Base-by-base conservation (phyloP, 1,140 invertebrate genomes). In the Papilio xuthus region DNA sequence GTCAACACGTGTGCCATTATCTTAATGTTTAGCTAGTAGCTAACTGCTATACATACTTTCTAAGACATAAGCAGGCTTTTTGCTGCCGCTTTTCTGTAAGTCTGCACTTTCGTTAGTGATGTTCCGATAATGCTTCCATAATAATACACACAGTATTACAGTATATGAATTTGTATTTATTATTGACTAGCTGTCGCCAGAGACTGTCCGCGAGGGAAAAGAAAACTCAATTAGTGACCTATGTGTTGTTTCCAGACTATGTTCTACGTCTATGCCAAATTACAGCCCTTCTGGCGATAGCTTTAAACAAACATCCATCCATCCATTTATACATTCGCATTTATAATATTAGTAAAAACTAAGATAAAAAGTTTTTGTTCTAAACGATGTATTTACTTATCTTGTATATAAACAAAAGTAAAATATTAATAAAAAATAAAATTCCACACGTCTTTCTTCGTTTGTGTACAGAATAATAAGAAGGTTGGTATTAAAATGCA, bases 401-500 rank as follows among this genome's bases (percentile, higher is more conserved):
- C 12, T 28, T 23, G 41, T 23, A 12, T 9, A 15, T 28, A 72
- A 44, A 72, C n/a, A 72, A 41, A 71, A 53, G 44, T 74, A 28
- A 50, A 74, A 74, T 32, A 56, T 74, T 28, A 53, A 47, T 42
- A 37, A 72, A 37, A 72, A 44, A 72, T 23, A 23, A 44, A 72
- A 72, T 72, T 72, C 70, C 15, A 72, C 41, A 15, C 42, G 47
- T 26, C 53, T 76, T 41, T 18, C 47, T 74, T 56, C 15, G 28
- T 42, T 41, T 76, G 73, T 56, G 28, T n/a, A n/a, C 23, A 20
- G 73, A 28, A 76, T 76, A 50, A 18, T 44, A 76, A 76, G n/a
- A 60, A 28, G 53, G 13, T n/a, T 76, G 8, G 53, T 23, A 47
- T 83, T 75, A 60, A 44, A 53, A 79, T 80, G 69, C 69, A 42